A percentile compares a stretch with the other conserved stretches of the same genome.
Evolutionary conservation across 2,113 vertebrate species (phyloP).

Genomic region (Nyctereutes procyonoides): DNA sequence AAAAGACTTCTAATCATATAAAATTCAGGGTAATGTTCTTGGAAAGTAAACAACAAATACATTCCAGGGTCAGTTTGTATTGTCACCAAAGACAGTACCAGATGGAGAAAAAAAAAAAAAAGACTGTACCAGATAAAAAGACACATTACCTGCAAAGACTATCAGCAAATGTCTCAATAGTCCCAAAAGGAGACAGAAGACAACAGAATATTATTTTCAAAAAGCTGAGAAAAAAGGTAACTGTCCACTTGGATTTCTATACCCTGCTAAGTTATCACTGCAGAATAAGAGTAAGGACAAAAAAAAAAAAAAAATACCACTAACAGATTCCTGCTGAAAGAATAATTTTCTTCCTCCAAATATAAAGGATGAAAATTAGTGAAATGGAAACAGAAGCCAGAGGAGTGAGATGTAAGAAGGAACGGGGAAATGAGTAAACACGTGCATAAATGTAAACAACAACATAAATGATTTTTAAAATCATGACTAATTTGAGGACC

Average conservation of each 20-base stretch:
- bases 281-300: not conserved
- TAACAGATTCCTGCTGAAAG: not conserved
- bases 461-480: constrained; percentile 30
- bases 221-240: constrained; percentile 33
- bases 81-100: not conserved
- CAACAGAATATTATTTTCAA: constrained; percentile 34
- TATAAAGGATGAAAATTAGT: constrained; percentile 10
- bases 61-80: not conserved
- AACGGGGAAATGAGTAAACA: not conserved
- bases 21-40: constrained; percentile 7
- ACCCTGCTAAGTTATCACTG: constrained; percentile 46
- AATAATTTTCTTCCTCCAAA: constrained; percentile 45
- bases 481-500: not conserved
- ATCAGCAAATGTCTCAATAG: not conserved
- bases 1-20: constrained; percentile 33
- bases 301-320: constrained; percentile 22
- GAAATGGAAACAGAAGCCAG: not conserved
- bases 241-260: constrained; percentile 36
- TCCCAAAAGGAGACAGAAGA: not conserved
- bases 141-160: not conserved
- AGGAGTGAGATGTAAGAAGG: not conserved
- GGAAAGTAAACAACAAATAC: not conserved
- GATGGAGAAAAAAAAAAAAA: not conserved
- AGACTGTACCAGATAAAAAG: not conserved
- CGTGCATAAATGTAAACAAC: not conserved